phyloP scores from a whole-genome alignment of 2,113 vertebrate species.

The Odocoileus virginianus region DNA sequence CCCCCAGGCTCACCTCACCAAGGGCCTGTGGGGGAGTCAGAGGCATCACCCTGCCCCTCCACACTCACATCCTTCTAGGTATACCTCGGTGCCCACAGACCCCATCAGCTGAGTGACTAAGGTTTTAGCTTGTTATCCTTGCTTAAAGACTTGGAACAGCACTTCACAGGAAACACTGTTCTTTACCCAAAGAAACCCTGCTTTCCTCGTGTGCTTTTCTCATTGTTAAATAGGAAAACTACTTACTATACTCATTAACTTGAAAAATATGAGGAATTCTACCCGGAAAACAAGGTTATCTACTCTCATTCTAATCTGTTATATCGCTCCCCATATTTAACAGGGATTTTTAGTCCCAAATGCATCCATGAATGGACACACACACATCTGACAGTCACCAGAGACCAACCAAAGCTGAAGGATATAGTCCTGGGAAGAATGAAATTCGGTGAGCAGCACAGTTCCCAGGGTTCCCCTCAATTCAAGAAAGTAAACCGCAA shows the following conservation, averaged over 20 bases:
- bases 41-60: rapidly evolving
- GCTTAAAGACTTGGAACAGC: too few relatives aligned
- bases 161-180: neutral
- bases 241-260: neutral
- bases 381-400: neutral
- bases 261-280: too few relatives aligned
- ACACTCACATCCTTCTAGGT: neutral
- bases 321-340: too few relatives aligned
- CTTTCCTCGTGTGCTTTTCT: neutral
- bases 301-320: neutral
- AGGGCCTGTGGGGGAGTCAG: neutral
- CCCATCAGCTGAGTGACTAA: too few relatives aligned
- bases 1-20: neutral
- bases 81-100: neutral
- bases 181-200: neutral
- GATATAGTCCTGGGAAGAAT: neutral
- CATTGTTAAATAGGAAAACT: neutral
- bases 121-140: too few relatives aligned
- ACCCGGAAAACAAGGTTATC: neutral
- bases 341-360: neutral
- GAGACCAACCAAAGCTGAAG: neutral
- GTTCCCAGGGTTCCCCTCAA: too few relatives aligned
- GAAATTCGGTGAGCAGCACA: too few relatives aligned
- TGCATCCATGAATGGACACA: neutral
- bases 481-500: too few relatives aligned